Conservation (phyloP, 1,140 invertebrate species). For the Hyles vespertilio region DNA sequence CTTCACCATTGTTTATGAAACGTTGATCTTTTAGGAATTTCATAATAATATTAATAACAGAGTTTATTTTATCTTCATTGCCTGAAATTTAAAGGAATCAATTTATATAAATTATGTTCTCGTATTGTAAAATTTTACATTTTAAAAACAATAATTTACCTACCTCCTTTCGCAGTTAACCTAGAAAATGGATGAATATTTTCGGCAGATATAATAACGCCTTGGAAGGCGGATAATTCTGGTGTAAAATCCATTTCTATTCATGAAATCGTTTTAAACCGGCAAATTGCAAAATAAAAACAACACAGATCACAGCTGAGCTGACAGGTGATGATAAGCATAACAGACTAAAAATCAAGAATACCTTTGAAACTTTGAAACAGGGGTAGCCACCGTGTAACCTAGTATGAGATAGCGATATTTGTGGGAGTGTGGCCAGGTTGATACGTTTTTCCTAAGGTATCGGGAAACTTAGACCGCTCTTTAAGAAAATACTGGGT, state of each 20-base stretch:
- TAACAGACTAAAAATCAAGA: too few relatives aligned
- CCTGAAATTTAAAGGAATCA: slow-evolving; percentile 38
- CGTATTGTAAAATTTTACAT: slow-evolving; percentile 2
- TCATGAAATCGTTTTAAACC: neutral
- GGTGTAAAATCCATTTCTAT: slow-evolving; percentile 51
- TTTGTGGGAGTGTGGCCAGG: too few relatives aligned
- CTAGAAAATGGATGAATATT: slow-evolving; percentile 45
- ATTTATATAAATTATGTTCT: slow-evolving; percentile 5
- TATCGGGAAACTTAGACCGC: too few relatives aligned
- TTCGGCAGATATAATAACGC: slow-evolving; percentile 50
- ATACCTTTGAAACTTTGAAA: too few relatives aligned
- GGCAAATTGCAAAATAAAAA: too few relatives aligned
- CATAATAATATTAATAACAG: slow-evolving; percentile 33
- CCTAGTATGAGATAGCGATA: too few relatives aligned
- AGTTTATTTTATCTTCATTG: slow-evolving; percentile 57
- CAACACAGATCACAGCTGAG: too few relatives aligned
- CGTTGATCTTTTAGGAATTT: slow-evolving; percentile 44
- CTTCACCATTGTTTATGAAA: slow-evolving; percentile 32
- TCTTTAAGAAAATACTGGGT: too few relatives aligned
- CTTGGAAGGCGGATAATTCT: slow-evolving; percentile 53
- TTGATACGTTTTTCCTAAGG: too few relatives aligned
- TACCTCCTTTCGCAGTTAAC: slow-evolving; percentile 55
- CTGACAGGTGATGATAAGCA: too few relatives aligned
- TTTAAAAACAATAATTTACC: slow-evolving; percentile 11
- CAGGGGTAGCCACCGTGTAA: too few relatives aligned